Evolutionary conservation across 2,888 invertebrate genomes (phyloP).

Genomic region (Pediacus dermestoides): DNA sequence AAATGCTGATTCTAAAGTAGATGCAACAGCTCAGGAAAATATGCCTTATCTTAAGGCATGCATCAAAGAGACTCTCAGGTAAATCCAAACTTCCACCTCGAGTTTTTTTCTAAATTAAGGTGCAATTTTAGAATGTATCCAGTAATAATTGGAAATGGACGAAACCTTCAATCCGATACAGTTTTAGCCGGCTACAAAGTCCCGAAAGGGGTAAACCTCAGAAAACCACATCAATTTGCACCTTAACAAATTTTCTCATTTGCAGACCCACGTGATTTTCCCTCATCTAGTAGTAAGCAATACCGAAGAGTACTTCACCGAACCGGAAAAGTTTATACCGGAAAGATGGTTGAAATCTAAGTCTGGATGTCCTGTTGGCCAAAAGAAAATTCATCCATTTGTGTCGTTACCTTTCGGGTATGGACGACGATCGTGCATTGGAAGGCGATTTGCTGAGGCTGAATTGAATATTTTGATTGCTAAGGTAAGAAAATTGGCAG

Average conservation of each 20-base stretch:
- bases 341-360: constrained; percentile 71
- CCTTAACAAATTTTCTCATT: constrained; percentile 19
- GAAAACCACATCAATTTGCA: constrained; percentile 1
- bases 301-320: constrained; percentile 66
- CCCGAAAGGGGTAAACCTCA: constrained; percentile 68
- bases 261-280: constrained; percentile 74
- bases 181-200: constrained; percentile 74
- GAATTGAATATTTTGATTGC: constrained; percentile 71
- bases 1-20: constrained; percentile 53
- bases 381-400: constrained; percentile 67
- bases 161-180: constrained; percentile 71
- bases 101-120: constrained; percentile 5
- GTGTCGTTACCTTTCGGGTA: constrained; percentile 74
- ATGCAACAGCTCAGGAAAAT: constrained; percentile 59
- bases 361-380: constrained; percentile 36
- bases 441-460: constrained; percentile 76
- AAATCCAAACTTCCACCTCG: constrained; percentile 21
- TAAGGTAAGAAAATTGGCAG: constrained; percentile 54
- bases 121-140: constrained; percentile 65
- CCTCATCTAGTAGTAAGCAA: constrained; percentile 76
- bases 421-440: constrained; percentile 73
- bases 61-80: constrained; percentile 75
- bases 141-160: constrained; percentile 75
- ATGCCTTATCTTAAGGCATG: constrained; percentile 72
- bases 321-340: constrained; percentile 67